Evolutionary conservation across 2,113 vertebrate genomes (phyloP), one percentile per base, ranked within the genome.

Genomic region (Cephalopterus ornatus): DNA sequence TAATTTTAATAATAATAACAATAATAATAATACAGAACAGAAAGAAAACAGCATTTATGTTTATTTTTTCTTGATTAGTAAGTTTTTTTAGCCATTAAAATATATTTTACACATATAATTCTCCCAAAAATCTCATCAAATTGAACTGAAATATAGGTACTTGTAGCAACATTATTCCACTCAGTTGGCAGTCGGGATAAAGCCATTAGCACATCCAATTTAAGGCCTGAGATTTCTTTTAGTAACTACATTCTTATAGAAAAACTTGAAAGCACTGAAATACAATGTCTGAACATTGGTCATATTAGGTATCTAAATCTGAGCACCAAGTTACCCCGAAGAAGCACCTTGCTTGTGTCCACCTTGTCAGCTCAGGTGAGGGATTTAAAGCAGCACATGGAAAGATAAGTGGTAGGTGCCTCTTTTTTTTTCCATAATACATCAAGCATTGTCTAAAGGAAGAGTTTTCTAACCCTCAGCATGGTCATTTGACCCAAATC

Each of bases 71-170:
- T 81, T 22, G 8, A 33, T 80, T 50, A 58, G 28, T 12, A 91
- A 21, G 30, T 77, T 35, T 79, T 89, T 93, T 21, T 92, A 94
- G 91, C 71, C 82, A 97, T 94, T 95, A 94, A 93, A 97, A 95
- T 80, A 88, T 32, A 86, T 62, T 97, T 96, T 63, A 88, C 2
- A 7, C 32, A 75, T 80, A 71, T 74, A 95, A 94, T 75, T 95
- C 71, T 92, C 89, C 50, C 62, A 86, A 95, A 97, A 92, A 79
- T 59, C 65, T 78, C 37, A 91, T 93, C 91, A 96, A 91, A 95
- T 84, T 77, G 68, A 63, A 91, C 46, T 89, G 61, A 95, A 67
- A 93, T 88, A 88, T 5, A 61, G 68, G 61, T 76, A 58, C 41
- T 94, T 58, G 22, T 84, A 89, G 79, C 84, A 95, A 82, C 9